Percentiles rank a stretch among this genome's conserved stretches.
Conservation (phyloP, 2,888 invertebrate genomes). For the Arenicola marina region DNA sequence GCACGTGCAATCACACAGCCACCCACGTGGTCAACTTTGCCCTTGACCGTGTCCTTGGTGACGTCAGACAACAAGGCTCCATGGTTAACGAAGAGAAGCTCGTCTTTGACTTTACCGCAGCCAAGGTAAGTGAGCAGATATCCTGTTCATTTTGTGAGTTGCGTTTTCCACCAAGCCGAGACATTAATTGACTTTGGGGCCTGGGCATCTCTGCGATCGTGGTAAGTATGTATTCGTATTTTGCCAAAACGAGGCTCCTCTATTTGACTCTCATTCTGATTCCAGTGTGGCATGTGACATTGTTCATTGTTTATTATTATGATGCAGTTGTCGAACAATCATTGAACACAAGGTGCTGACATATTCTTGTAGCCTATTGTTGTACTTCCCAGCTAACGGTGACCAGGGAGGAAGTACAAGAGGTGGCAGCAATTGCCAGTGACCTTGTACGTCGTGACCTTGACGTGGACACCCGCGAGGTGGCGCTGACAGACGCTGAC, state of each 20-base stretch:
- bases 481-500: constrained; percentile 30
- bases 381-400: not conserved
- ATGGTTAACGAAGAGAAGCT: constrained; percentile 91
- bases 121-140: constrained; percentile 26
- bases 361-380: too few species aligned
- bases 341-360: too few species aligned
- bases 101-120: constrained; percentile 87
- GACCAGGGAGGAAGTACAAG: constrained; percentile 11
- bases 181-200: too few species aligned
- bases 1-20: constrained; percentile 79
- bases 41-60: constrained; percentile 80
- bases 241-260: too few species aligned
- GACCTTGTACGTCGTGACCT: constrained; percentile 15
- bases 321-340: too few species aligned
- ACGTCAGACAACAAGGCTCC: constrained; percentile 89
- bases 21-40: constrained; percentile 95
- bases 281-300: too few species aligned
- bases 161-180: too few species aligned
- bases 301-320: too few species aligned
- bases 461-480: constrained; percentile 23
- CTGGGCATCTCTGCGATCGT: too few species aligned
- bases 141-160: too few species aligned
- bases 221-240: too few species aligned
- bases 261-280: not conserved
- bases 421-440: constrained; percentile 10